Conservation (phyloP, 2,888 invertebrate species). For the Phytoseiulus persimilis region DNA sequence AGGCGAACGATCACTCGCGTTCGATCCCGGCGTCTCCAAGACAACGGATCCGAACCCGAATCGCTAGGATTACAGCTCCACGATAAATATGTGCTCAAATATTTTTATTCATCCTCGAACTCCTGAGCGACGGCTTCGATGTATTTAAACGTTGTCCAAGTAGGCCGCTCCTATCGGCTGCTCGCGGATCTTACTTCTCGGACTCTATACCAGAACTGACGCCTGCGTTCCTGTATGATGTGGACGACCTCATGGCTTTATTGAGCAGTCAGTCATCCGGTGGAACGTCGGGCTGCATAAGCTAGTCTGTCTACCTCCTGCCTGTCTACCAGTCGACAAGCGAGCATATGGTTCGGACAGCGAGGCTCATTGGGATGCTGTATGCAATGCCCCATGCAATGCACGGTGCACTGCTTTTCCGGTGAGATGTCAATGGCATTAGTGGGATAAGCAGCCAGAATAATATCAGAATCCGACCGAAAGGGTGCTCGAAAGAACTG, state of each 20-base stretch:
- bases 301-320: neutral
- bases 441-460: neutral
- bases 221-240: neutral
- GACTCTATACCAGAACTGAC: neutral
- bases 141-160: too few species aligned
- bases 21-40: neutral
- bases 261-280: neutral
- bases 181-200: neutral
- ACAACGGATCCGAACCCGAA: neutral
- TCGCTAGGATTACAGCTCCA: neutral
- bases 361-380: neutral
- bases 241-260: neutral
- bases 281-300: neutral
- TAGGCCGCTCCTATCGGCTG: neutral
- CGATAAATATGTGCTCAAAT: neutral
- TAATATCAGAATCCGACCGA: neutral
- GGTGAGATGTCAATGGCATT: neutral
- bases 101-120: neutral
- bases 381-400: neutral
- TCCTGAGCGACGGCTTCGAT: too few species aligned
- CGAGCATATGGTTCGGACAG: neutral
- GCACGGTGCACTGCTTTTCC: neutral
- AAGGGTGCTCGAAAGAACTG: neutral
- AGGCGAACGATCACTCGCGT: neutral
- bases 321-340: neutral